Conservation (phyloP, 2,113 vertebrate genomes). For the Eptesicus fuscus region DNA sequence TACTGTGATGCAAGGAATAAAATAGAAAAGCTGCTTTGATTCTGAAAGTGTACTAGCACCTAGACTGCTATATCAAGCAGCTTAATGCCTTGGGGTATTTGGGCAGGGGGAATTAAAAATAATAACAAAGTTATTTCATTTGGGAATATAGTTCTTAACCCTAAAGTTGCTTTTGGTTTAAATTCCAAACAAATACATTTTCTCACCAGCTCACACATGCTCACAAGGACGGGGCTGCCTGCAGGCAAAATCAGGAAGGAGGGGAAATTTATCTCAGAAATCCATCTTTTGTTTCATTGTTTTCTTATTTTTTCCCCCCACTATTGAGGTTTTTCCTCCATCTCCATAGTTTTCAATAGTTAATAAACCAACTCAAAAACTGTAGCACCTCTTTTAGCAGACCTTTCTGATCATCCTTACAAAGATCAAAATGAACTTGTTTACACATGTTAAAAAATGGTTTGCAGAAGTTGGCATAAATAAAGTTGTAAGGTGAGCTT, state of each 20-base stretch:
- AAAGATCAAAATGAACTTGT: not conserved
- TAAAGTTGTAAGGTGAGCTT: not conserved
- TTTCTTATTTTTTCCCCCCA: not conserved
- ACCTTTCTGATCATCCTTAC: not conserved
- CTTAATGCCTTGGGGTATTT: constrained; percentile 58
- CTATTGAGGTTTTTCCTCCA: constrained; percentile 7
- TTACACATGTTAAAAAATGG: not conserved
- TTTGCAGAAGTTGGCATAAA: not conserved
- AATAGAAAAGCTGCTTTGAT: constrained; percentile 48
- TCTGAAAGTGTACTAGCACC: constrained; percentile 31
- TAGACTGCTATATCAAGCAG: constrained; percentile 37
- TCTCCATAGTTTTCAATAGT: constrained; percentile 24
- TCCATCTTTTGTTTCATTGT: not conserved
- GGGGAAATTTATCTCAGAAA: constrained; percentile 22
- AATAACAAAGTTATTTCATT: constrained; percentile 68
- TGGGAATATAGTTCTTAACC: constrained; percentile 62
- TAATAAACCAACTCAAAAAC: not conserved
- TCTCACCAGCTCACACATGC: not conserved
- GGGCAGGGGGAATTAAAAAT: constrained; percentile 63
- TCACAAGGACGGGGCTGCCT: not conserved
- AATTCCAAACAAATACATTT: constrained; percentile 49
- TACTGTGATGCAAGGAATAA: constrained; percentile 49
- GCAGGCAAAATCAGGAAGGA: constrained; percentile 10
- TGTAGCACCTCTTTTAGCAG: not conserved
- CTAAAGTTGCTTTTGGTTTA: constrained; percentile 59